Conservation (phyloP, 2,797 vertebrate species). For the Characodon lateralis region DNA sequence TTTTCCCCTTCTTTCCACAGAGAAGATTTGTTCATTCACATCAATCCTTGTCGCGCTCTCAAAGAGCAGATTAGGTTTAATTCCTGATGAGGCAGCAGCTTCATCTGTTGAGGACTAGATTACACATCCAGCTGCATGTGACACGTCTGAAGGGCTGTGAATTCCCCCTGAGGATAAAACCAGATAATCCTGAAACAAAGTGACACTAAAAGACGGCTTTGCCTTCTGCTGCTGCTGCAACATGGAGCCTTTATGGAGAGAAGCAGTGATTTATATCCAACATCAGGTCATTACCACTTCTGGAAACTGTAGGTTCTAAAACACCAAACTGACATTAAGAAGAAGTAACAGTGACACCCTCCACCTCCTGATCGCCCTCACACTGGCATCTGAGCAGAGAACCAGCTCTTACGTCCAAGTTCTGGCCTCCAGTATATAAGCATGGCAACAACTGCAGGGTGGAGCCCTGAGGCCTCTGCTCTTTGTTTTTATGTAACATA, state of each 20-base stretch:
- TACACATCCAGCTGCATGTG: not conserved
- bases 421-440: too few species aligned
- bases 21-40: slow-evolving; percentile 12
- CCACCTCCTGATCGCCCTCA: too few species aligned
- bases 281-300: not conserved
- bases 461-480: too few species aligned
- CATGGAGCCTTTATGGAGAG: too few species aligned
- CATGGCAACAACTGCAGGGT: too few species aligned
- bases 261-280: not conserved
- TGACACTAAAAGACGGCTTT: slow-evolving; percentile 10
- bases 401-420: too few species aligned
- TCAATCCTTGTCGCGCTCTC: slow-evolving; percentile 28
- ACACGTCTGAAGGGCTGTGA: slow-evolving; percentile 22
- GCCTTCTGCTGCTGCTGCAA: not conserved
- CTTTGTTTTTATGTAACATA: too few species aligned
- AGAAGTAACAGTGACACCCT: not conserved
- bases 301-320: not conserved
- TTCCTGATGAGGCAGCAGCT: slow-evolving; percentile 26
- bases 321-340: not conserved
- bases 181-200: slow-evolving; percentile 52
- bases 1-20: not conserved
- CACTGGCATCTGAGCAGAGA: too few species aligned
- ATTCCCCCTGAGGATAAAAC: slow-evolving; percentile 21
- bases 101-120: slow-evolving; percentile 14
- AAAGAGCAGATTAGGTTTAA: slow-evolving; percentile 53